Base-by-base conservation (phyloP, 92 coral and sea anemone genomes). In the Porites rus region DNA sequence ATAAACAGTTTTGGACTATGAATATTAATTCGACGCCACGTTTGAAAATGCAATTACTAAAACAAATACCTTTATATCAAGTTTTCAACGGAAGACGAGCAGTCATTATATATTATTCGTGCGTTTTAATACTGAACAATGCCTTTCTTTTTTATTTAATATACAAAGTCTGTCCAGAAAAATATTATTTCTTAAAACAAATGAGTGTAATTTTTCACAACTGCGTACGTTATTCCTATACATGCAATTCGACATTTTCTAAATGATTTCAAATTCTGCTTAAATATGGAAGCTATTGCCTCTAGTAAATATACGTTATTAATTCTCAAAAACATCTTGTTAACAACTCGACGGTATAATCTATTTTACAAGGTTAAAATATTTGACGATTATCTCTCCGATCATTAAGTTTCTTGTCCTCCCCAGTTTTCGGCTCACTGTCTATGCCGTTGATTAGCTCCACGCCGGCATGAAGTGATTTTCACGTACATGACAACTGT, bases 281-380 rank as follows among this genome's bases (percentile, higher is more conserved):
- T 81, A 81, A 81, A 81, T 81, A 81, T 81, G 86, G 86, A 74
- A 81, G 69, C 60, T 56, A 1, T 31, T 21, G 86, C 86, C 86
- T 59, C 68, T 25, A n/a, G 86, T 81, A 81, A 81, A 81, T 81
- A 81, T 69, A 28, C 69, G 53, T 81, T 25, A 81, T 65, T 81
- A 21, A 54, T 20, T 8, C 69, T 10, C n/a, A 10, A 81, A 17
- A 28, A 81, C 43, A 53, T 80, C 58, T 18, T 81, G 69, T 81
- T 54, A 69, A 70, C 86, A 31, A 50, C 77, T 70, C 22, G 1
- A 12, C 16, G 68, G n/a, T 71, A 58, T 56, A 81, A 22, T 58
- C 6, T 81, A 31, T 81, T 18, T 70, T 81, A 70, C 77, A 81
- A 8, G 67, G 46, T 28, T 70, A 59, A 17, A 71, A 68, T 70